A percentile compares a stretch with the other conserved stretches of the same genome.
These are phyloP conservation scores for Eilema griseolum DNA, from an alignment of 2,888 invertebrate genomes.

Conservation along the genomic window DNA sequence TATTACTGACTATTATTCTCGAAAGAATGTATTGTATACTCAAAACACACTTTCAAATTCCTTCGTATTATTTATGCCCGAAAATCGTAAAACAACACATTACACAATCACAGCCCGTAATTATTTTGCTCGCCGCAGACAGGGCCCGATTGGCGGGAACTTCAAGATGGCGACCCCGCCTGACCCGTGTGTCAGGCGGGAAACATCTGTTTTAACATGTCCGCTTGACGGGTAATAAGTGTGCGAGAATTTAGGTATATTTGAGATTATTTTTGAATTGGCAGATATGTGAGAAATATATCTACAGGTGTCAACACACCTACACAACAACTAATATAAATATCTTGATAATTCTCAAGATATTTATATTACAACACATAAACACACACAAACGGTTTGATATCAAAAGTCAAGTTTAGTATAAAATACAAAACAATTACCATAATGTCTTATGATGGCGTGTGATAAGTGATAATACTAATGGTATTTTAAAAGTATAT, in stretches of 20 bases:
- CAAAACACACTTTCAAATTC: not conserved
- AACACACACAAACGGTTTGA: no score
- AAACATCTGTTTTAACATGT: constrained; percentile 85
- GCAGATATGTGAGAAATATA: constrained; percentile 6
- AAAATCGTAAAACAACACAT: constrained; percentile 34
- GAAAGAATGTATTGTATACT: not conserved
- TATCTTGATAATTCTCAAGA: no score
- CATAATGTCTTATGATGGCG: not conserved
- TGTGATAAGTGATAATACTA: no score
- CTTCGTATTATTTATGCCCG: not conserved
- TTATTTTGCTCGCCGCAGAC: constrained; percentile 79
- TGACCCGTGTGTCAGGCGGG: constrained; percentile 84
- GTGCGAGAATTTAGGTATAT: constrained; percentile 61
- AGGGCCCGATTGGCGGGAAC: constrained; percentile 81
- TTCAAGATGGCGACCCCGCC: constrained; percentile 83
- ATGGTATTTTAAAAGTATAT: not conserved
- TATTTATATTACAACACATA: no score
- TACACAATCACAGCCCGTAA: constrained; percentile 63
- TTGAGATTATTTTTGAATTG: constrained; percentile 22
- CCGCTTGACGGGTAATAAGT: constrained; percentile 79
- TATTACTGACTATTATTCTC: not conserved
- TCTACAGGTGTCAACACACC: not conserved
- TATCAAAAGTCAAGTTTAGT: not conserved
- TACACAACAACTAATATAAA: no score
- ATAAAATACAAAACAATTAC: not conserved